Evolutionary conservation across 2,888 invertebrate species (phyloP), one percentile per base, ranked within the genome.

Genomic region (Rhamphomyia laevipes): DNA sequence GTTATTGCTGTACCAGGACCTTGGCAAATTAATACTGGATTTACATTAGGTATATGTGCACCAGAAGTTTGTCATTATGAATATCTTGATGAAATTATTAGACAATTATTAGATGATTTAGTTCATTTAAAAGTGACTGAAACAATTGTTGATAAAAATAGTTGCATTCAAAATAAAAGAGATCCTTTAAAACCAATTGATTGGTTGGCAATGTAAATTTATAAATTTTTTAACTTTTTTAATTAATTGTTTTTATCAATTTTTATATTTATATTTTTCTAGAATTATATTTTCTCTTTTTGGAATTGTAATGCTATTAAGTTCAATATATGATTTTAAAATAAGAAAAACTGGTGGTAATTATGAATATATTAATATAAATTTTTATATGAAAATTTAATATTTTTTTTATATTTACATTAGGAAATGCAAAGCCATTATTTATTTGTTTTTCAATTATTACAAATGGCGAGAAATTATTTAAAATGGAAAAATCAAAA

Each of bases 391-490:
- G 13, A 33, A 30, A 30, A 33, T 33, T 33, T 13, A 33, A 30
- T n/a, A n/a, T n/a, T 5, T 35, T 35, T 35, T 30, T 30, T 30
- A 9, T 30, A 30, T 30, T 30, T 30, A n/a, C n/a, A n/a, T n/a
- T n/a, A 35, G 35, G 35, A 13, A 35, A 35, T n/a, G 13, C 35
- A 35, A n/a, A n/a, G 5, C 35, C 13, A 13, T n/a, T 35, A 35
- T 35, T 13, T n/a, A 35, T 50, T 67, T 4, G 58, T 6, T 74
- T 74, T 56, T 74, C 73, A 2, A 62, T 71, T 10, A 60, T 68
- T n/a, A 62, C 68, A 11, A 74, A 74, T 60, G 67, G 68, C 1
- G 65, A 63, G 33, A 72, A 69, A 55, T 62, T 74, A 45, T 67
- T 74, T 35, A 62, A 61, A 13, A 62, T 63, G 1, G 62, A 64